These are phyloP conservation scores for Heliconius sara DNA, from an alignment of 2,888 invertebrate genomes.

Conservation along the genomic window DNA sequence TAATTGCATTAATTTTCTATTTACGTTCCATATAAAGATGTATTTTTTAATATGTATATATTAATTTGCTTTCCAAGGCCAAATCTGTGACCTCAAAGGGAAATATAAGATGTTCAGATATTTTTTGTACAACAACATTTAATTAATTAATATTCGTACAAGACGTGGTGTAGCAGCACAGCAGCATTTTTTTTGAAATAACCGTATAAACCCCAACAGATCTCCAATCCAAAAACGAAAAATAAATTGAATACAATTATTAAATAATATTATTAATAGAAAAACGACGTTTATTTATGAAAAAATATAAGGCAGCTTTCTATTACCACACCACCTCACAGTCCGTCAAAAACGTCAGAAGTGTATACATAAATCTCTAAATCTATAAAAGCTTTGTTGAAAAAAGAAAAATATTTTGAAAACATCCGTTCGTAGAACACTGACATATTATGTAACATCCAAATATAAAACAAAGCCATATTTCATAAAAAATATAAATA, in stretches of 20 bases:
- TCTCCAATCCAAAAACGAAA: constrained; percentile 11
- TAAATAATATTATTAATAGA: constrained; percentile 22
- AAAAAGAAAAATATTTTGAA: constrained; percentile 56
- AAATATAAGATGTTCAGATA: neutral
- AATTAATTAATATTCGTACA: neutral
- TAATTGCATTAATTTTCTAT: neutral
- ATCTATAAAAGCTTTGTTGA: constrained; percentile 60
- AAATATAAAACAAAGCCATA: neutral
- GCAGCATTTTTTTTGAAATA: neutral
- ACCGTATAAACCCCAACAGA: constrained; percentile 25
- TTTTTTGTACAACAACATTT: neutral
- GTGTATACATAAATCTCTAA: constrained; percentile 61
- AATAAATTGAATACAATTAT: neutral
- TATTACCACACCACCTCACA: constrained; percentile 64
- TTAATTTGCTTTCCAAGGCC: neutral
- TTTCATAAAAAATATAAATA: neutral
- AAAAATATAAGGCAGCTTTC: constrained; percentile 50
- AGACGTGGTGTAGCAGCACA: neutral
- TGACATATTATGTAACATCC: neutral
- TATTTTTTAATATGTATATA: neutral
- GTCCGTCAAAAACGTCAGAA: constrained; percentile 60
- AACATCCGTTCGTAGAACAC: constrained; percentile 33
- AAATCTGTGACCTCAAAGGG: neutral
- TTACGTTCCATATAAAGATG: neutral
- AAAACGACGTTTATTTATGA: constrained; percentile 36